Evolutionary conservation across 2,113 vertebrate species (phyloP), one percentile per base, ranked within the genome.

Genomic region (Pogona vitticeps): DNA sequence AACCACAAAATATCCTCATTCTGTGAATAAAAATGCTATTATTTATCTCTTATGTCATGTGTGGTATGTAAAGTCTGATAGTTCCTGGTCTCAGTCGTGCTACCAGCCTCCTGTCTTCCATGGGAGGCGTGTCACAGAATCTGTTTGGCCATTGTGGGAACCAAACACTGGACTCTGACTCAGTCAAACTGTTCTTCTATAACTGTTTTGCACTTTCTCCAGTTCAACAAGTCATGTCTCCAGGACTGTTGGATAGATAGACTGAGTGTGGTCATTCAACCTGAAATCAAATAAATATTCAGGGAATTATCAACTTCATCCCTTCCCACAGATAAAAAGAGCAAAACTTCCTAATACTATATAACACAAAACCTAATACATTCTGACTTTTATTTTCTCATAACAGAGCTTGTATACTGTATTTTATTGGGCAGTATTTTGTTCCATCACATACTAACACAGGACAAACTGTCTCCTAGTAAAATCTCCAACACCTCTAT

Each of bases 361-460:
- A 7, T 68, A 70, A 86, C 21, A 88, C 77, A 85, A 38, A 52
- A 33, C 67, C 46, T 33, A 68, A 81, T 38, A 36, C 23, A 83
- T 79, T 72, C 59, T n/a, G 23, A 65, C 71, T 68, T 85, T 85
- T 81, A 58, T 79, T 88, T 84, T 59, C 78, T 85, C 78, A 76
- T 85, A 88, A 88, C 3, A 26, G 46, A 76, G 77, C 77, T 70
- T 85, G 61, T 59, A 81, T 59, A n/a, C n/a, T n/a, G n/a, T n/a
- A 26, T 76, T 88, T 88, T 76, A 85, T 88, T 76, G 56, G 59
- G 14, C 40, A 13, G 46, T 76, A 85, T 80, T 81, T 85, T 85
- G 71, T 76, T 85, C 61, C 63, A 76, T 81, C 46, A 61, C 31
- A 76, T 68, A 81, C 40, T 76, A 72, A 65, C 56, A 84, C 20